These are phyloP conservation scores for Paraplagusia blochii DNA, from an alignment of 2,113 vertebrate genomes.

Conservation along the genomic window DNA sequence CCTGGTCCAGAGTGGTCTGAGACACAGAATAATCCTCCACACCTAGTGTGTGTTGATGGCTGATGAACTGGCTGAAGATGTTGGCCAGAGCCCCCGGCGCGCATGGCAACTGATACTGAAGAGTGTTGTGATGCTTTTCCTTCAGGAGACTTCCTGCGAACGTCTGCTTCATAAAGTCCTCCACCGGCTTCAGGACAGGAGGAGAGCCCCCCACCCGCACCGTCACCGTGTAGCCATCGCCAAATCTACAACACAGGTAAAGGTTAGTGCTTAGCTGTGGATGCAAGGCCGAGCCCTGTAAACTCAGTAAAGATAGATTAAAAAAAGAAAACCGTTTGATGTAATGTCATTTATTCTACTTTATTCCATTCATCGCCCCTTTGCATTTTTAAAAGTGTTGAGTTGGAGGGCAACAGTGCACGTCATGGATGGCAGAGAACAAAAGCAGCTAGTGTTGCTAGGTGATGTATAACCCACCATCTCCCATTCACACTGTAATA, in stretches of 20 bases:
- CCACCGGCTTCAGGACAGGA: conserved; percentile 81
- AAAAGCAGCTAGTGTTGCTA: conserved; percentile 1
- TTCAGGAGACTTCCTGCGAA: conserved; percentile 90
- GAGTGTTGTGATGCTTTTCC: conserved; percentile 93
- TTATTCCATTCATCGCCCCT: too few species aligned
- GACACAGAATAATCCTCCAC: conserved; percentile 98
- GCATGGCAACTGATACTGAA: conserved; percentile 91
- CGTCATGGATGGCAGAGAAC: conserved; percentile 7
- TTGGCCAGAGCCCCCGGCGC: conserved; percentile 82
- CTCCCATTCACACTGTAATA: background rate
- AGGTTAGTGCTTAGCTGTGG: background rate
- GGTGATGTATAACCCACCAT: background rate
- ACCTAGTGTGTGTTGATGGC: conserved; percentile 81
- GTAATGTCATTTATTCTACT: too few species aligned
- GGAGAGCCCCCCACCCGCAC: conserved; percentile 83
- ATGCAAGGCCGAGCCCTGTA: too few species aligned
- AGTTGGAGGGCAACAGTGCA: conserved; percentile 22
- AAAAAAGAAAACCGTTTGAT: too few species aligned
- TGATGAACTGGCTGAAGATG: conserved; percentile 90
- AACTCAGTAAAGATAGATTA: too few species aligned
- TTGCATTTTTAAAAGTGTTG: background rate
- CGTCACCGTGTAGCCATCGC: conserved; percentile 93
- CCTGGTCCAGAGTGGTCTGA: conserved; percentile 98
- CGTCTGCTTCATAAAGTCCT: conserved; percentile 84
- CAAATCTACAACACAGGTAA: conserved; percentile 79